phyloP scores from a whole-genome alignment of 2,113 vertebrate genomes.

The Macquaria ambigua region DNA sequence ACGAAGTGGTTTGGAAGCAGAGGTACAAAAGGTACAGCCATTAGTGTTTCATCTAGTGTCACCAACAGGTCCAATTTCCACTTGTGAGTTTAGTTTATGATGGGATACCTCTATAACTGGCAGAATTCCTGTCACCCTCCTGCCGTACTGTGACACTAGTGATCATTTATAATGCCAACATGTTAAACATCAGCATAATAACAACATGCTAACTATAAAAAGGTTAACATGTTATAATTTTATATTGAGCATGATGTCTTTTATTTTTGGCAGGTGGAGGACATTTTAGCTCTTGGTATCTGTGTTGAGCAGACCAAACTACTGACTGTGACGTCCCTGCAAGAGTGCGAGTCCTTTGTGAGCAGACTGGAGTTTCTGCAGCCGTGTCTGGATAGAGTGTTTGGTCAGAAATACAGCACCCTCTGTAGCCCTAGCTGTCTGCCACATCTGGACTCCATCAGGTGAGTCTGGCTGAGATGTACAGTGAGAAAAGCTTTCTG shows the following conservation, averaged over 20 bases:
- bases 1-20: background rate
- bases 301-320: slow-evolving; percentile 78
- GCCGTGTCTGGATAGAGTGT: slow-evolving; percentile 78
- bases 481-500: background rate
- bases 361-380: slow-evolving; percentile 76
- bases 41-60: background rate
- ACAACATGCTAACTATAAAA: background rate
- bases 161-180: background rate
- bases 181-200: background rate
- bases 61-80: background rate
- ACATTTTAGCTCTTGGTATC: slow-evolving; percentile 77
- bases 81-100: background rate
- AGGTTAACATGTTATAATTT: background rate
- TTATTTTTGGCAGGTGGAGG: slow-evolving; percentile 72
- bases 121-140: background rate
- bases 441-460: slow-evolving; percentile 75
- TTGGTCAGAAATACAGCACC: slow-evolving; percentile 67
- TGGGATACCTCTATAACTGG: background rate
- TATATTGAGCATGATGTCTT: background rate
- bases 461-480: slow-evolving; percentile 54
- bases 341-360: slow-evolving; percentile 71
- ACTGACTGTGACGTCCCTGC: slow-evolving; percentile 55
- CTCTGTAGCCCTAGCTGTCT: slow-evolving; percentile 70
- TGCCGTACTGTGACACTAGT: background rate
- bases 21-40: background rate